phyloP scores from a whole-genome alignment of 2,113 vertebrate species.

The Todiramphus saurophagus region DNA sequence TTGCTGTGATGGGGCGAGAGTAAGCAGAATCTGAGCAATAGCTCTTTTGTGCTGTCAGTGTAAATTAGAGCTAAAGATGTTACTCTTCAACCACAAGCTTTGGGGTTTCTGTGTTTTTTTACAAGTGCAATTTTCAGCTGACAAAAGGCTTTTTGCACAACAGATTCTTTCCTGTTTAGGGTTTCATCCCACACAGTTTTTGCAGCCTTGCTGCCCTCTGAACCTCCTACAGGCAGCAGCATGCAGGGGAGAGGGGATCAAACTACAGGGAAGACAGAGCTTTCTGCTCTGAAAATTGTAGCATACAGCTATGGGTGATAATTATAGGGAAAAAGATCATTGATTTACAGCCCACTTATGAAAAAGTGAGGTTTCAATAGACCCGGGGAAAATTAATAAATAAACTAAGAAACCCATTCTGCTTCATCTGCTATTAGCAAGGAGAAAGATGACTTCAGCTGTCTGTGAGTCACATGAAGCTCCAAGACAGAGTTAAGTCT shows the following conservation, averaged over 20 bases:
- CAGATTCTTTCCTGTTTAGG: conserved; percentile 51
- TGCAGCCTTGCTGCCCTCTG: not conserved
- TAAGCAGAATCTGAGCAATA: conserved; percentile 21
- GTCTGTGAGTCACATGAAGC: not conserved
- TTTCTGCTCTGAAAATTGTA: not conserved
- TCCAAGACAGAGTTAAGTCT: not conserved
- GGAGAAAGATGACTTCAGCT: not conserved
- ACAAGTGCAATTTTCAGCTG: conserved; percentile 51
- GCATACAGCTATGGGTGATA: not conserved
- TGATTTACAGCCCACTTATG: not conserved
- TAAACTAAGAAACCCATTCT: not conserved
- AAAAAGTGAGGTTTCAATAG: not conserved
- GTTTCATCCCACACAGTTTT: conserved; percentile 44
- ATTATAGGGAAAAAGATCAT: not conserved
- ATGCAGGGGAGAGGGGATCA: not conserved
- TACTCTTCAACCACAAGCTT: conserved; percentile 32
- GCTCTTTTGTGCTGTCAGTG: conserved; percentile 40
- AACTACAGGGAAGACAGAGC: not conserved
- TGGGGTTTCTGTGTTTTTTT: conserved; percentile 13
- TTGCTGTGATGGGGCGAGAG: conserved; percentile 1
- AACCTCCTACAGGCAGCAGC: conserved; percentile 18
- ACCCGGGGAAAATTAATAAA: not conserved
- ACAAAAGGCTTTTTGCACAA: conserved; percentile 56
- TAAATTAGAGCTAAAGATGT: conserved; percentile 61
- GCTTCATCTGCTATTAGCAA: not conserved